A percentile compares a stretch with the other conserved stretches of the same genome.
phyloP scores from a whole-genome alignment of 2,888 invertebrate genomes.

The Marronus borbonicus region DNA sequence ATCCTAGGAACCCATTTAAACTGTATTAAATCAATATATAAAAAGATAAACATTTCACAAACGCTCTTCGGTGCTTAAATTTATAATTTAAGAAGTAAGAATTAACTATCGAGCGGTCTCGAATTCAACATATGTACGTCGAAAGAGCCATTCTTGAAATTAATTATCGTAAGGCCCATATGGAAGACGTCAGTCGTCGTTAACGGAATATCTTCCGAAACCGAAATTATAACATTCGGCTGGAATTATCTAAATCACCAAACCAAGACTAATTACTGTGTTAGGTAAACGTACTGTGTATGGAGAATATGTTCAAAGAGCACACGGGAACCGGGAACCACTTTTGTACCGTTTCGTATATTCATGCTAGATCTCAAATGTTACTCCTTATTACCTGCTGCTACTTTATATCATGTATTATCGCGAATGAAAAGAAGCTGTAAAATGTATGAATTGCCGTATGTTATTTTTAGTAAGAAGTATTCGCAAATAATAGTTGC shows the following conservation, averaged over 20 bases:
- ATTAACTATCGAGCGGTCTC: no score
- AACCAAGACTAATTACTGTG: conserved; percentile 44
- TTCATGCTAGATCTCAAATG: background rate
- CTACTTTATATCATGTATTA: no score
- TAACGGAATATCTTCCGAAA: conserved; percentile 28
- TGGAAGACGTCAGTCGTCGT: conserved; percentile 39
- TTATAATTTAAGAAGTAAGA: no score
- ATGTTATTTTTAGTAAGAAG: no score
- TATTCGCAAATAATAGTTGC: no score
- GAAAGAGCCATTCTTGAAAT: conserved; percentile 23
- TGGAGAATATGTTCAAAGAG: conserved; percentile 13
- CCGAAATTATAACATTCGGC: conserved; percentile 45
- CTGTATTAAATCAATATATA: no score
- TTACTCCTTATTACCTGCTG: background rate
- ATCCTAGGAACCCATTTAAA: no score
- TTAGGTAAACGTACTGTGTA: conserved; percentile 13
- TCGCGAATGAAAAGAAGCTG: no score
- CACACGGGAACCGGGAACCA: background rate
- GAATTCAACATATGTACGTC: conserved; percentile 18
- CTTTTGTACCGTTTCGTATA: background rate
- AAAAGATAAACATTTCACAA: no score
- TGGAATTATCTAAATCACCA: conserved; percentile 44
- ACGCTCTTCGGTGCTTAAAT: no score
- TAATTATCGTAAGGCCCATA: conserved; percentile 48
- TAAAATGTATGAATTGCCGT: no score